These are phyloP conservation scores for Phrynosoma blainvillii DNA, from an alignment of 2,113 vertebrate species.

Conservation along the genomic window DNA sequence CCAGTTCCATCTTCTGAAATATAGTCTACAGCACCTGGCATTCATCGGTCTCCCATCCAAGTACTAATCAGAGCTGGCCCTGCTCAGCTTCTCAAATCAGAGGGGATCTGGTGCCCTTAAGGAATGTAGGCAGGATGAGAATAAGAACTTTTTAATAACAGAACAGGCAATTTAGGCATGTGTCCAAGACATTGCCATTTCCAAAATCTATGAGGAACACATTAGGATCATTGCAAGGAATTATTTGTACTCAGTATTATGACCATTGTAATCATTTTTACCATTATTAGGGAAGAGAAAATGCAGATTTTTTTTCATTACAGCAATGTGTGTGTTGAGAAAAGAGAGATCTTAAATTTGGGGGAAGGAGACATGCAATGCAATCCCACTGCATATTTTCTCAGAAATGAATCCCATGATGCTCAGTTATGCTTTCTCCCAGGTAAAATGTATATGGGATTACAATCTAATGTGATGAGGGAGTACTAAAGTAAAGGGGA, in stretches of 20 bases:
- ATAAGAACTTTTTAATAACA: constrained; percentile 23
- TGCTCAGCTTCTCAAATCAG: too few relatives aligned
- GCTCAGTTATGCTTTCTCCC: background rate
- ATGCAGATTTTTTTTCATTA: background rate
- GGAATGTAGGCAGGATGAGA: background rate
- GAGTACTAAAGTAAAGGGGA: background rate
- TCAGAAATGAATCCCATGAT: background rate
- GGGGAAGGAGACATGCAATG: background rate
- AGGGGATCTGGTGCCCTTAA: too few relatives aligned
- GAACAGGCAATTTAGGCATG: background rate
- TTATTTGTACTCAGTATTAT: constrained; percentile 27
- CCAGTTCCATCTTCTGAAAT: too few relatives aligned
- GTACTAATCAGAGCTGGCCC: too few relatives aligned
- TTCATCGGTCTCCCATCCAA: too few relatives aligned
- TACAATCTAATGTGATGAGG: background rate
- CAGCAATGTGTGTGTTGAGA: background rate
- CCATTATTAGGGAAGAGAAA: constrained; percentile 32
- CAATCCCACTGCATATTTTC: background rate
- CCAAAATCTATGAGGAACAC: constrained; percentile 7
- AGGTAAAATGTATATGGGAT: background rate
- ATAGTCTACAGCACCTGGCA: too few relatives aligned
- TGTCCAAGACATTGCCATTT: constrained; percentile 25
- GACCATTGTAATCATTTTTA: constrained; percentile 34
- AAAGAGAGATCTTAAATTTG: background rate
- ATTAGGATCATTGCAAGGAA: constrained; percentile 1